Base-by-base conservation (phyloP, 2,888 invertebrate species). In the Aphidius colemani region DNA sequence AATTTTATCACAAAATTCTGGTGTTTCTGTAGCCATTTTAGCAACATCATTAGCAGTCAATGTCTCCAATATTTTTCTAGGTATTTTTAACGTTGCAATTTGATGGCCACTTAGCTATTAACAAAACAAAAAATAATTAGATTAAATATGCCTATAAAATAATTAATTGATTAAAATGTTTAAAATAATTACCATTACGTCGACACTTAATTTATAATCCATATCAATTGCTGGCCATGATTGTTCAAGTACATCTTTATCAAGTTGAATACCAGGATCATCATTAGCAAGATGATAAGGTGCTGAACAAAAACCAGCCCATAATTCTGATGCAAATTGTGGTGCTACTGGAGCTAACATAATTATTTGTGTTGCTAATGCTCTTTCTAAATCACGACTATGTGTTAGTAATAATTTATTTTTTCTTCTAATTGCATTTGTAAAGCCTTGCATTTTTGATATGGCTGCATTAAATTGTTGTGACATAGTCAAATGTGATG, bases 281-380 rank as follows among this genome's bases (percentile, higher is more conserved):
- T 75, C 69, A 10, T 70, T 60, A 11, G 72, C 67, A 7, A 78
- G 61, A 51, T 76, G 85, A 71, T 88, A 85, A 6, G 89, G 88
- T 3, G 89, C 89, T 0, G 87, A 85, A 45, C 85, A 83, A 74
- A 94, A 89, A 57, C 91, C 94, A 30, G 88, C 85, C 97, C 97
- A 98, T 11, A 97, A 83, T 82, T 97, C 96, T 0, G 92, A 92
- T 44, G 94, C 90, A 82, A 96, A 96, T 83, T 95, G 93, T 0
- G 98, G 98, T 0, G 93, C 92, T 76, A 96, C 87, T 0, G 97
- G 96, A 5, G 94, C 89, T 49, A 96, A 77, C 88, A 95, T 90
- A 68, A 96, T 90, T 61, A 97, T 87, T 74, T 94, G 89, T 40
- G 87, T 85, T 0, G 90, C 92, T 61, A 98, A 83, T 6, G 93